Evolutionary conservation across 2,888 invertebrate species (phyloP).

Genomic region (Dinocampus coccinellae): DNA sequence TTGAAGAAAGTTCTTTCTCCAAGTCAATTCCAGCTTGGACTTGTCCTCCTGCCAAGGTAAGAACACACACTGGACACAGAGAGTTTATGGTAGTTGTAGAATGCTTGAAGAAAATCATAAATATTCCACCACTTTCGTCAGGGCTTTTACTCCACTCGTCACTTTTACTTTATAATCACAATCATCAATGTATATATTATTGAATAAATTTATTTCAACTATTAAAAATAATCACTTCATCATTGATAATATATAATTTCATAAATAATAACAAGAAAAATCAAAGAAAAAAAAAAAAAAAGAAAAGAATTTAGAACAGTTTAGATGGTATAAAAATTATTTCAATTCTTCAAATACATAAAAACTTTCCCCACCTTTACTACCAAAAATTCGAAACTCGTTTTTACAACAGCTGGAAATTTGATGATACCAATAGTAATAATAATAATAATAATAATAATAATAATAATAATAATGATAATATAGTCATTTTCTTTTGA

Average conservation of each 20-base stretch:
- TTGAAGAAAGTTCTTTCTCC: conserved; percentile 63
- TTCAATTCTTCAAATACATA: too few relatives aligned
- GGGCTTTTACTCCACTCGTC: background rate
- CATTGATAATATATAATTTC: background rate
- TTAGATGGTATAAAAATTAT: too few relatives aligned
- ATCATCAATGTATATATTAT: background rate
- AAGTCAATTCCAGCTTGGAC: conserved; percentile 29
- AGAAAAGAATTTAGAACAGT: too few relatives aligned
- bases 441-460: too few relatives aligned
- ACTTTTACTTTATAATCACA: conserved; percentile 12
- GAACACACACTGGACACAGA: background rate
- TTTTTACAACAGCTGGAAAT: conserved; percentile 35
- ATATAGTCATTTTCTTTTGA: too few relatives aligned
- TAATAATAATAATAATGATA: too few relatives aligned
- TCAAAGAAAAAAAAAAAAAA: too few relatives aligned
- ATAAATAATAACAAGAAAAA: too few relatives aligned
- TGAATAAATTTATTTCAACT: background rate
- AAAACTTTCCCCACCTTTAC: conserved; percentile 27
- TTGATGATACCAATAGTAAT: background rate
- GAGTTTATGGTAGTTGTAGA: conserved; percentile 17
- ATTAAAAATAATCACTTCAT: too few relatives aligned
- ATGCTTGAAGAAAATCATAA: conserved; percentile 14
- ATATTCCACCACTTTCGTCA: conserved; percentile 6
- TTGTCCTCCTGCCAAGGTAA: conserved; percentile 18
- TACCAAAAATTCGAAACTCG: conserved; percentile 31